These are phyloP conservation scores for Eulimnadia texana DNA, from an alignment of 1,140 invertebrate genomes.

Conservation along the genomic window DNA sequence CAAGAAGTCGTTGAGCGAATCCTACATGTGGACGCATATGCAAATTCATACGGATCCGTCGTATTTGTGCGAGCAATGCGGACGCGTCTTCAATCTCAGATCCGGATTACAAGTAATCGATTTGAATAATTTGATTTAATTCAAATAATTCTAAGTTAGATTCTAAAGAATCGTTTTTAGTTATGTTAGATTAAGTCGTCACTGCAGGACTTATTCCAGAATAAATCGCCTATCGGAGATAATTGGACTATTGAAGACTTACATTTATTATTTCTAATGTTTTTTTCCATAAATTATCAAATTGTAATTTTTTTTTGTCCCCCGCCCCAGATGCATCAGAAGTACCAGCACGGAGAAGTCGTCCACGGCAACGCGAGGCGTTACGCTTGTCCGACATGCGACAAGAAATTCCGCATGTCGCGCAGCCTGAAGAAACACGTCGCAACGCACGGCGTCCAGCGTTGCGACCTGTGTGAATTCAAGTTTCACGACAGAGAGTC, in stretches of 20 bases:
- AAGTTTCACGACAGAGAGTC: too few relatives aligned
- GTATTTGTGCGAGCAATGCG: neutral
- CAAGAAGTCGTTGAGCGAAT: neutral
- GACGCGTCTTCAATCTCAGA: neutral
- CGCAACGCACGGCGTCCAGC: conserved; percentile 18
- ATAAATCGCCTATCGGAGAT: too few relatives aligned
- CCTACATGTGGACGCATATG: neutral
- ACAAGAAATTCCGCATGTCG: neutral
- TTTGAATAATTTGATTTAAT: neutral
- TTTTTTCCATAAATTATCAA: neutral
- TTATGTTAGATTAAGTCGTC: too few relatives aligned
- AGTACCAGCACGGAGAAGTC: neutral
- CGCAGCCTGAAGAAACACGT: conserved; percentile 3
- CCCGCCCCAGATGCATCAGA: neutral
- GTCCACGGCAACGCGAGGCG: too few relatives aligned
- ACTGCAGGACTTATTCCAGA: too few relatives aligned
- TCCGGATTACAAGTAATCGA: neutral
- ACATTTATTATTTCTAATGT: too few relatives aligned
- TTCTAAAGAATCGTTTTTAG: too few relatives aligned
- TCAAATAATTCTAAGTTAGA: neutral
- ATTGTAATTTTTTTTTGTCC: neutral
- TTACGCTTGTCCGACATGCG: too few relatives aligned
- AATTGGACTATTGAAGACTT: too few relatives aligned
- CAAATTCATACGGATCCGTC: neutral
- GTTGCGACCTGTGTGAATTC: conserved; percentile 17